A percentile compares a stretch with the other conserved stretches of the same genome.
phyloP scores from a whole-genome alignment of 2,888 invertebrate genomes.

The Odiellus spinosus region DNA sequence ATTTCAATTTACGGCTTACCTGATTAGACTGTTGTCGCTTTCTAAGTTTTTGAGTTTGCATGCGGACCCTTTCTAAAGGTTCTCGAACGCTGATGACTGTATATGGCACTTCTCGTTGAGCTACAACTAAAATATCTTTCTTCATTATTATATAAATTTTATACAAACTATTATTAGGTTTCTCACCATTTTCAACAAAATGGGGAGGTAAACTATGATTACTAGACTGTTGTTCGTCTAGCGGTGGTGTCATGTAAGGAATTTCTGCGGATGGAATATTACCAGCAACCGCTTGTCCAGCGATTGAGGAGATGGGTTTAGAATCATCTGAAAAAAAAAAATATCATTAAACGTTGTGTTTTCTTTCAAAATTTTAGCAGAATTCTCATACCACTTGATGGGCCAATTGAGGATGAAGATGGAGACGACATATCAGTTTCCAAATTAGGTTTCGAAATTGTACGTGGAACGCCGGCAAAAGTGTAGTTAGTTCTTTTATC shows the following conservation, averaged over 20 bases:
- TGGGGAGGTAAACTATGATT: neutral
- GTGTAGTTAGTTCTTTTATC: neutral
- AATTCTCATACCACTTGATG: no score
- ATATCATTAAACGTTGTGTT: no score
- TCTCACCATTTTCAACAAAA: no score
- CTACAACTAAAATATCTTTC: constrained; percentile 3
- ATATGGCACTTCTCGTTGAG: constrained; percentile 15
- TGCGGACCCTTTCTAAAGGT: constrained; percentile 16
- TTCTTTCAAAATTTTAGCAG: no score
- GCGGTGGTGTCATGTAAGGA: constrained; percentile 18
- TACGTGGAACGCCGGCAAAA: neutral
- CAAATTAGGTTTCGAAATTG: neutral
- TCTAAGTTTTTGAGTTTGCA: constrained; percentile 8
- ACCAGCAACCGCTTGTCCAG: constrained; percentile 15
- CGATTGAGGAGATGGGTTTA: constrained; percentile 3
- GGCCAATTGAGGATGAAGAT: no score
- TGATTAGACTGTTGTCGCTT: constrained; percentile 3
- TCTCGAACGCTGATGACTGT: constrained; percentile 18
- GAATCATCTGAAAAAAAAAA: no score
- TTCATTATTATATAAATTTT: no score
- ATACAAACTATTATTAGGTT: no score
- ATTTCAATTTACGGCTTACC: no score
- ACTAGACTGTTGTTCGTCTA: neutral
- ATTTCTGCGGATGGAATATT: constrained; percentile 16
- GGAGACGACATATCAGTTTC: no score